Evolutionary conservation across 1,140 invertebrate genomes (phyloP), one percentile per base, ranked within the genome.

Genomic region (Phthorimaea operculella): DNA sequence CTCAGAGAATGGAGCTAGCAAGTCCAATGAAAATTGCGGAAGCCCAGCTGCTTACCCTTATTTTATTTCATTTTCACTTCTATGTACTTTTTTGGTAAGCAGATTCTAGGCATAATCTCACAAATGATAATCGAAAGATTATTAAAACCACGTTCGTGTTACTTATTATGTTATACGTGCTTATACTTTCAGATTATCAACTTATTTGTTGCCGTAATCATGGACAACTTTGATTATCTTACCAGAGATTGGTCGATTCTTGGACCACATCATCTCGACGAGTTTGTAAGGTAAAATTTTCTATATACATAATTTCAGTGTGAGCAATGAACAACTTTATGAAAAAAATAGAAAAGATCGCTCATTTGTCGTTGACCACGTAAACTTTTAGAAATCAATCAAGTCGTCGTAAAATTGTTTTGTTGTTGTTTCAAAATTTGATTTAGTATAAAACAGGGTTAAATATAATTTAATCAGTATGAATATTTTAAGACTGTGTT

Each of bases 181-280:
- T 36, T n/a, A n/a, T n/a, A 28, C 21, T 89, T 88, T 33, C 73
- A 97, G 94, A 98, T 99, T 72, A 98, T 99, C 62, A 99, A 99
- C 86, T 89, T 99, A 54, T 99, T 99, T 87, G 98, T 99, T 15
- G 98, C 98, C 66, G 98, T 99, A 62, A 99, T 99, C 73, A 99
- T 99, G 98, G 98, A 99, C 82, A 99, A 99, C 83, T 99, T 99
- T 86, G 98, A 99, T 84, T 99, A 99, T 79, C 81, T 99, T 48
- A 99, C 98, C 10, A 90, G 98, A 68, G 98, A 99, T 88, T 99
- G 98, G 98, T 99, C 97, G 0, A 99, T 99, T 72, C 86, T 99
- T 49, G 98, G 98, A 28, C 97, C 98, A 1, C 98, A 99, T 88
- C 98, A 99, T 89, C 88, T 99, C 47, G 98, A 99, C 79, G 98